Conservation (phyloP, 2,797 vertebrate genomes). For the Rhinoraja longicauda region DNA sequence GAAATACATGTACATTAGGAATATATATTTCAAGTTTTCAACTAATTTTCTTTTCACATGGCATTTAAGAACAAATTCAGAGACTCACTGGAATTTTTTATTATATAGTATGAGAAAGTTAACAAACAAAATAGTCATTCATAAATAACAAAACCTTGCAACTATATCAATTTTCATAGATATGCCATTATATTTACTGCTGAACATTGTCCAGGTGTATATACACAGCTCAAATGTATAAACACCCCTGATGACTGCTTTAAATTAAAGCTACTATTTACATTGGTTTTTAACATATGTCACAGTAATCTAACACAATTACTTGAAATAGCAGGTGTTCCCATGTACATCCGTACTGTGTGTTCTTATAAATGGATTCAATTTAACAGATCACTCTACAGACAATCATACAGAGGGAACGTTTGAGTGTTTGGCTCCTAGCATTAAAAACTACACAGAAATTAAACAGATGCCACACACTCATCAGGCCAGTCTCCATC, state of each 20-base stretch:
- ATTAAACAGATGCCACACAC: conserved; percentile 18
- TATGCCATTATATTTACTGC: conserved; percentile 39
- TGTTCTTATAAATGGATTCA: conserved; percentile 1
- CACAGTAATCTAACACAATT: conserved; percentile 37
- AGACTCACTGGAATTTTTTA: conserved; percentile 29
- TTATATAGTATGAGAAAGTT: conserved; percentile 33
- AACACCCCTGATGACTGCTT: conserved; percentile 37
- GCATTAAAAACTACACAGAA: conserved; percentile 32
- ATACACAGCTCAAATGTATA: conserved; percentile 36
- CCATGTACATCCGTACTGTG: conserved; percentile 32
- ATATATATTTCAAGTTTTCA: neutral
- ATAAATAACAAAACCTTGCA: conserved; percentile 33
- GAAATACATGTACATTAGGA: too few relatives aligned
- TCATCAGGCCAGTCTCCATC: neutral
- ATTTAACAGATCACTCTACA: conserved; percentile 34
- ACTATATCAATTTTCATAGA: conserved; percentile 36
- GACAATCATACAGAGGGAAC: conserved; percentile 21
- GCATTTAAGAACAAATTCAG: neutral
- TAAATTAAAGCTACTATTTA: conserved; percentile 39
- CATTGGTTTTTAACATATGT: conserved; percentile 18
- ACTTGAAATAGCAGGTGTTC: conserved; percentile 27
- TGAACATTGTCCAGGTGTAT: conserved; percentile 21
- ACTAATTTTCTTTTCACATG: neutral
- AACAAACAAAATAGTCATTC: conserved; percentile 28
- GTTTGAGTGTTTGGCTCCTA: conserved; percentile 1